Evolutionary conservation across 2,797 vertebrate genomes (phyloP), one percentile per base, ranked within the genome.

Genomic region (Trichosurus vulpecula): DNA sequence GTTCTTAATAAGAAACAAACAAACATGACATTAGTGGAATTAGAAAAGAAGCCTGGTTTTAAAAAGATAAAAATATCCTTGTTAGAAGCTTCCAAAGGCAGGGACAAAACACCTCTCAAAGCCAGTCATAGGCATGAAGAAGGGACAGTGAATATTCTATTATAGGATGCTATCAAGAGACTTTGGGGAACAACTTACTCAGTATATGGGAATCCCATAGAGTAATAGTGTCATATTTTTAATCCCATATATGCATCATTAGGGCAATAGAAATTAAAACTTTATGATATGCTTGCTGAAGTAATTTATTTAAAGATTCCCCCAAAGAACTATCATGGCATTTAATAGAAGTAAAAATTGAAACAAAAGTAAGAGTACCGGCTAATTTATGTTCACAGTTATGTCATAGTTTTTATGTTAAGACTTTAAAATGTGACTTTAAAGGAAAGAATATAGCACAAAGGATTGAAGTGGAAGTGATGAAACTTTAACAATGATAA

Each of bases 231-330:
- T 51, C 25, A 27, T 51, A 87, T 87, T 87, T 87, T 87, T 87
- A 87, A 47, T 87, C 22, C 74, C 25, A 51, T 47, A 51, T 87
- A 27, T 87, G 41, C 8, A 30, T 11, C 11, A 0, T 1, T 0
- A 0, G 2, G 2, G 3, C 14, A 22, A 6, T 0, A 22, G 22
- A 6, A 41, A 51, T 22, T 25, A 74, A 22, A 9, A 41, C 2
- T 87, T 87, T 87, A 87, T 87, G 9, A 87, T 25, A 87, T 87
- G 31, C 41, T 51, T 47, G 74, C 74, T 87, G 41, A 87, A 87
- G 87, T 87, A 87, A 87, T 87, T 87, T 51, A 51, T 87, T 47
- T 87, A 4, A 87, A 87, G 9, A 47, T 27, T 66, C 2, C 74
- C 74, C 74, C 74, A 87, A 87, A 87, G 41, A 87, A 25, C 22